Evolutionary conservation across 1,140 invertebrate genomes (phyloP).

Genomic region (Drosophila dunni): DNA sequence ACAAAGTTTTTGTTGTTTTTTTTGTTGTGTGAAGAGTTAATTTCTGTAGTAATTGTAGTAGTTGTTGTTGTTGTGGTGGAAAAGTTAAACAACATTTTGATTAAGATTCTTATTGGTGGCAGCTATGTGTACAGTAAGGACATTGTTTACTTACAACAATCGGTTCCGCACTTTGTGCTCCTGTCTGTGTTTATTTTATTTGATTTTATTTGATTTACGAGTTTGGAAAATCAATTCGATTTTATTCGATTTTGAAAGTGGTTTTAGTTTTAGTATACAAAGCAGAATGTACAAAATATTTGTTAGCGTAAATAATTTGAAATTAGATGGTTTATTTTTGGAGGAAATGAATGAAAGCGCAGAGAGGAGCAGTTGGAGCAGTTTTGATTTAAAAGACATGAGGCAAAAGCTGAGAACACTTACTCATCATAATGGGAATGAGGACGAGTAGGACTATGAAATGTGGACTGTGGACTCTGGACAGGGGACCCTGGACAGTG

Average conservation of each 20-base stretch:
- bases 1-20: conserved; percentile 35
- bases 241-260: conserved; percentile 66
- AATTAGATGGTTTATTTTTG: conserved; percentile 26
- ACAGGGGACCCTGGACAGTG: neutral
- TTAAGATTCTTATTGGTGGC: conserved; percentile 36
- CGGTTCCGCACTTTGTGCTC: conserved; percentile 95
- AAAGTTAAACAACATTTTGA: conserved; percentile 32
- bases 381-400: neutral
- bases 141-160: conserved; percentile 94
- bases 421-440: conserved; percentile 3
- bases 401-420: conserved; percentile 17
- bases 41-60: conserved; percentile 19
- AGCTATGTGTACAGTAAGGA: conserved; percentile 60
- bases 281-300: conserved; percentile 76
- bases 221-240: conserved; percentile 67
- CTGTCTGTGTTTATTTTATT: conserved; percentile 88
- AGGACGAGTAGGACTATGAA: conserved; percentile 9
- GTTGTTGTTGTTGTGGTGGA: conserved; percentile 37
- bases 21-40: conserved; percentile 29
- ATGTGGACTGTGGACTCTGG: neutral
- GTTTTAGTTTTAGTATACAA: conserved; percentile 40
- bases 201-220: conserved; percentile 43
- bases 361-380: conserved; percentile 53
- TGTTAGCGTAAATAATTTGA: conserved; percentile 64
- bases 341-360: conserved; percentile 57